phyloP scores from a whole-genome alignment of 2,797 vertebrate species.

The Bovichtus variegatus region DNA sequence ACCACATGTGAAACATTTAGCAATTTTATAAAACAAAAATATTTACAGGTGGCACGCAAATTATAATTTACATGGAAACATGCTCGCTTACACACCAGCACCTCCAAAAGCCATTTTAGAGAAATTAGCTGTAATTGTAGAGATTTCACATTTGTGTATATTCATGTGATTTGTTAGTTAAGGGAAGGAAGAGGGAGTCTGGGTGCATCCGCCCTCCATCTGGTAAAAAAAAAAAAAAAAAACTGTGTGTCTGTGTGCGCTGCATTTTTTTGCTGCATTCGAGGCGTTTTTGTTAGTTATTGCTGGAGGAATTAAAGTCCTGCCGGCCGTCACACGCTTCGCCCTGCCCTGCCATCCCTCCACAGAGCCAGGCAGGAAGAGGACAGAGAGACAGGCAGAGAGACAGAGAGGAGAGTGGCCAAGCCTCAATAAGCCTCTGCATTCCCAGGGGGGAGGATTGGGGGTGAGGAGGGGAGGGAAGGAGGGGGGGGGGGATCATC shows the following conservation, averaged over 20 bases:
- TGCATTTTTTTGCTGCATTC: slow-evolving; percentile 27
- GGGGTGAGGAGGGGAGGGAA: not conserved
- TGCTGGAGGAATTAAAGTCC: slow-evolving; percentile 34
- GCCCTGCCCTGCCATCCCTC: slow-evolving; percentile 58
- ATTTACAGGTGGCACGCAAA: slow-evolving; percentile 56
- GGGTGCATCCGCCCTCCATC: slow-evolving; percentile 31
- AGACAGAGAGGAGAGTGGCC: slow-evolving; percentile 59
- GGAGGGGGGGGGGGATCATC: slow-evolving; percentile 22
- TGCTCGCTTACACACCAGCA: not conserved
- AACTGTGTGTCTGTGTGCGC: not conserved
- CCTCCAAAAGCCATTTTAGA: not conserved
- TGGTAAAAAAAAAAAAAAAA: slow-evolving; percentile 3
- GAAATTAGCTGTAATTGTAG: slow-evolving; percentile 52
- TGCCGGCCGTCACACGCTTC: slow-evolving; percentile 40
- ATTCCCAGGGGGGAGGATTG: slow-evolving; percentile 71
- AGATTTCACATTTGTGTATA: slow-evolving; percentile 50
- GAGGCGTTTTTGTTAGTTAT: slow-evolving; percentile 18
- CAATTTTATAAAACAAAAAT: slow-evolving; percentile 4
- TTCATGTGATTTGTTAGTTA: slow-evolving; percentile 62
- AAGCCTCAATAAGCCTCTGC: slow-evolving; percentile 76
- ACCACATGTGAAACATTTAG: not conserved
- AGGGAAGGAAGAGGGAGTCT: slow-evolving; percentile 6
- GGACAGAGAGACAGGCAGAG: slow-evolving; percentile 48
- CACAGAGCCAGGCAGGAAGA: slow-evolving; percentile 62
- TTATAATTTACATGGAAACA: slow-evolving; percentile 47